These are phyloP conservation scores for Ormyrus thymus DNA, from an alignment of 2,888 invertebrate species.

Conservation along the genomic window DNA sequence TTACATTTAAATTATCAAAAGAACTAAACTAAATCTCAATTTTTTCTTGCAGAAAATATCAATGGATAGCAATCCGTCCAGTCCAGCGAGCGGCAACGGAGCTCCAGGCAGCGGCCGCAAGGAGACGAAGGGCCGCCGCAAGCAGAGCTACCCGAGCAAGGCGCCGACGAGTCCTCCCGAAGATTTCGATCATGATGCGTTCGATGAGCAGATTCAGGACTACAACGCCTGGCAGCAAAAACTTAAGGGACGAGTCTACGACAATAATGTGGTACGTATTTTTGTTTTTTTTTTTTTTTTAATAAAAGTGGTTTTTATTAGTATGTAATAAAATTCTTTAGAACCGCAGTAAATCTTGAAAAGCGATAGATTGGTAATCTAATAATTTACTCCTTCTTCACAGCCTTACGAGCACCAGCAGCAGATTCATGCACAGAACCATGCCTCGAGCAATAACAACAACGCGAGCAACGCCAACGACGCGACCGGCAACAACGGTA, in stretches of 20 bases:
- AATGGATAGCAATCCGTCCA: slow-evolving; percentile 73
- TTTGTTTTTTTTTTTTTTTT: no score
- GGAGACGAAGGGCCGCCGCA: slow-evolving; percentile 83
- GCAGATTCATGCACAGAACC: slow-evolving; percentile 2
- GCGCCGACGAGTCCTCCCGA: slow-evolving; percentile 75
- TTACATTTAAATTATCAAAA: no score
- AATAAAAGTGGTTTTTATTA: no score
- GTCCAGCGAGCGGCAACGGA: slow-evolving; percentile 72
- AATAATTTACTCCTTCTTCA: no score
- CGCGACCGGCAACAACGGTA: slow-evolving; percentile 50
- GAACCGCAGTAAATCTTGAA: no score
- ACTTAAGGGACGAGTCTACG: slow-evolving; percentile 64
- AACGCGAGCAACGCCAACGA: slow-evolving; percentile 49
- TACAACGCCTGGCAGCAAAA: slow-evolving; percentile 72
- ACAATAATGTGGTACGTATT: no score
- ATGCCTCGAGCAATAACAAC: not conserved
- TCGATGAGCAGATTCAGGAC: slow-evolving; percentile 72
- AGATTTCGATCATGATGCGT: slow-evolving; percentile 67
- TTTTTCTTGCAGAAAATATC: slow-evolving; percentile 66
- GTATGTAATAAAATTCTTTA: no score
- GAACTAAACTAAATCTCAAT: not conserved
- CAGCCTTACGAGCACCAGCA: slow-evolving; percentile 36
- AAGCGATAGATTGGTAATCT: no score
- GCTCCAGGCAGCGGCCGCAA: slow-evolving; percentile 62
- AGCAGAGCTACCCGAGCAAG: slow-evolving; percentile 88